Percentiles rank a stretch among this genome's conserved stretches.
These are phyloP conservation scores for Colletes collaris DNA, from an alignment of 2,888 invertebrate genomes.

Conservation along the genomic window DNA sequence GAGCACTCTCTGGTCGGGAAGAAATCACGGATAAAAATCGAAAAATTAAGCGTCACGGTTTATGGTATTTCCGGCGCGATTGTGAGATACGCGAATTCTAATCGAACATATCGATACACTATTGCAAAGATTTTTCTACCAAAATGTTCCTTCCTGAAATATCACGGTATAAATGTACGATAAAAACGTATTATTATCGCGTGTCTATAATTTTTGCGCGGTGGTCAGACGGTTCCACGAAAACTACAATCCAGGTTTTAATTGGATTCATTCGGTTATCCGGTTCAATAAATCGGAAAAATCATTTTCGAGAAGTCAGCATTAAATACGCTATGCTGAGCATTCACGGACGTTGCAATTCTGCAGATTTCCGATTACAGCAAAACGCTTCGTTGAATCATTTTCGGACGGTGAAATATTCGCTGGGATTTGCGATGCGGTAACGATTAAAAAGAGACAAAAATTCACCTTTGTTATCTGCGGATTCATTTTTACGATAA, in stretches of 20 bases:
- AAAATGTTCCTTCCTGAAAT: too few species aligned
- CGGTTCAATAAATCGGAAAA: slow-evolving; percentile 35
- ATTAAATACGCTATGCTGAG: slow-evolving; percentile 14
- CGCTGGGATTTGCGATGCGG: neutral
- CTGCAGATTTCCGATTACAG: slow-evolving; percentile 22
- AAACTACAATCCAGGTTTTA: slow-evolving; percentile 14
- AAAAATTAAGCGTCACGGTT: neutral
- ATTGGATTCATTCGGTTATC: slow-evolving; percentile 43
- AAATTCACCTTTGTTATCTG: neutral
- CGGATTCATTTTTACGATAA: neutral
- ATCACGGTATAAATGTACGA: too few species aligned
- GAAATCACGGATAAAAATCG: slow-evolving; percentile 36
- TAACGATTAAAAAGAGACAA: slow-evolving; percentile 8
- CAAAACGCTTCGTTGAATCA: neutral
- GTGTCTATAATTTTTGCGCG: neutral
- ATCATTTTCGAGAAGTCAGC: slow-evolving; percentile 29
- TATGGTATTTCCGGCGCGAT: neutral
- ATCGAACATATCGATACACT: too few species aligned
- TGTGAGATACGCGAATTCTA: neutral
- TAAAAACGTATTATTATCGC: too few species aligned
- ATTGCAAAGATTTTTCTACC: too few species aligned
- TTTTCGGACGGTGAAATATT: neutral
- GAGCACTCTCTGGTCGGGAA: neutral
- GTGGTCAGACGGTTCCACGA: neutral
- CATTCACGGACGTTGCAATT: slow-evolving; percentile 1